Conservation (phyloP, 2,888 invertebrate species). For the Omphaloscelis lunosa region DNA sequence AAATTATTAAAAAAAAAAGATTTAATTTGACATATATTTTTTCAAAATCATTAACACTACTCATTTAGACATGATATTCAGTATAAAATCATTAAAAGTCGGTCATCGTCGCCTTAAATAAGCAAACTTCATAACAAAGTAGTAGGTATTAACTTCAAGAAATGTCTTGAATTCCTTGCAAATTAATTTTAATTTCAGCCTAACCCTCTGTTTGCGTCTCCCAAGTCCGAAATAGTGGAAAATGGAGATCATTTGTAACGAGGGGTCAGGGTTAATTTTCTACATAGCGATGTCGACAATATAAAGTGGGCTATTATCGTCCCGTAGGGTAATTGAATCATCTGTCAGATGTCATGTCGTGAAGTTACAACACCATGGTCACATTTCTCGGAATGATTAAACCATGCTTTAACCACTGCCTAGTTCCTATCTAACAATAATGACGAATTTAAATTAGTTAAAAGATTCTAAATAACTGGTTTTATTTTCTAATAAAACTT, state of each 20-base stretch:
- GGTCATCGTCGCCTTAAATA: background rate
- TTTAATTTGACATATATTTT: no score
- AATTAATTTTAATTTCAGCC: conserved; percentile 45
- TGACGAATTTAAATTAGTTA: background rate
- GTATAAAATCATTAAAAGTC: no score
- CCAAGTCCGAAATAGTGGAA: conserved; percentile 42
- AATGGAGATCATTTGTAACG: conserved; percentile 59
- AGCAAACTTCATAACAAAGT: background rate
- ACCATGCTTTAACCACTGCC: background rate
- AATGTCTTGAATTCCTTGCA: conserved; percentile 29
- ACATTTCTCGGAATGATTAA: conserved; percentile 39
- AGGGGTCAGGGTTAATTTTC: conserved; percentile 64
- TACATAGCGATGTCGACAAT: conserved; percentile 64
- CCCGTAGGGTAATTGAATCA: conserved; percentile 63
- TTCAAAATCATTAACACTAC: no score
- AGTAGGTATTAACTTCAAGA: background rate
- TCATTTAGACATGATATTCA: no score
- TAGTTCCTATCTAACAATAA: background rate
- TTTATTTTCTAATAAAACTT: background rate
- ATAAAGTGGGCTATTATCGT: conserved; percentile 63
- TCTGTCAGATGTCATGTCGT: conserved; percentile 50
- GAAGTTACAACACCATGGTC: conserved; percentile 25
- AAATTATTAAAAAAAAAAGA: no score
- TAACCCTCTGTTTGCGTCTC: conserved; percentile 29
- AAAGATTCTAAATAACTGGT: background rate